Evolutionary conservation across 2,888 invertebrate genomes (phyloP), one percentile per base, ranked within the genome.

Genomic region (Leptinotarsa rubiginosa): DNA sequence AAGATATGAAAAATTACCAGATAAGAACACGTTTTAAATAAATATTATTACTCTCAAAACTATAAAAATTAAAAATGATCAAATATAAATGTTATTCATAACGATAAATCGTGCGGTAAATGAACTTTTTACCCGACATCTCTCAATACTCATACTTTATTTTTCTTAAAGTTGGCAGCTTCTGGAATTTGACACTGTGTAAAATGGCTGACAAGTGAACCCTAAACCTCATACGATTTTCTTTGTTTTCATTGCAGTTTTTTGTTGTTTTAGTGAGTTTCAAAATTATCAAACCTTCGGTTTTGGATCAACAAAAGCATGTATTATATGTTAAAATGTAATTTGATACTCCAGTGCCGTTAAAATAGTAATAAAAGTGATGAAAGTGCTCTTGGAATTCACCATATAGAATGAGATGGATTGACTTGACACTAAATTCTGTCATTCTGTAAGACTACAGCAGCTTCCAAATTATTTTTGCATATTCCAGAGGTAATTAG

Each of bases 161-260:
- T 69, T 78, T 78, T 74, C 68, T 41, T 75, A 25, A 82, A 52
- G 86, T 86, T 87, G 87, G 87, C 81, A 86, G 82, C 81, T 83
- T 84, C 84, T 85, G 87, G 88, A 87, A 88, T 88, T 87, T 88
- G 88, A 87, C 87, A 87, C 86, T 87, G 81, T 81, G 83, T 85
- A 87, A 87, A 85, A 88, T 88, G 88, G 87, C 87, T 85, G 87
- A 86, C 84, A 85, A 85, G 69, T 77, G 70, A 77, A 75, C 70
- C 74, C 85, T 87, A 85, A 87, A 87, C 84, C 85, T 83, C 83
- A 75, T 82, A 84, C 82, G 85, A 86, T 87, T 87, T 87, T 87
- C 88, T 88, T 88, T 88, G 88, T 88, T 88, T 88, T 88, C 86
- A 84, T 87, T 86, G 80, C 81, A 84, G 83, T 86, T 86, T 86